phyloP scores from a whole-genome alignment of 2,797 vertebrate genomes.

The Acrocephalus scirpaceus region DNA sequence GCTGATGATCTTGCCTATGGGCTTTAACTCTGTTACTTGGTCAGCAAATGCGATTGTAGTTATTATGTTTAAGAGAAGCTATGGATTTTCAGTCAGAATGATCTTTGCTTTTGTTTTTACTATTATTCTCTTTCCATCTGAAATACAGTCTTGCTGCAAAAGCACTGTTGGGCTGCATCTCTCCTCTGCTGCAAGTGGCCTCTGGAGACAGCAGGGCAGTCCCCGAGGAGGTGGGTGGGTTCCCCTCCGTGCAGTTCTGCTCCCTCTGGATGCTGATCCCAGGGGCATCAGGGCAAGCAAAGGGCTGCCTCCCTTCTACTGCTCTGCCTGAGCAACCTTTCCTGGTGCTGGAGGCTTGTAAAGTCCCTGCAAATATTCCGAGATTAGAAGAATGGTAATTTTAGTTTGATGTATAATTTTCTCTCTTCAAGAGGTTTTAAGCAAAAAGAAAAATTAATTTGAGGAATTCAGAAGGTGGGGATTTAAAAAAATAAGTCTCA shows the following conservation, averaged over 20 bases:
- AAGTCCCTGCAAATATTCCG: not conserved
- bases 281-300: not conserved
- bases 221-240: not conserved
- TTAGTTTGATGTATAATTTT: not conserved
- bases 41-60: conserved; percentile 1
- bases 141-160: not conserved
- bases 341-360: not conserved
- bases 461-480: not conserved
- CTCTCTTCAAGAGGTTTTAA: not conserved
- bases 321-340: not conserved
- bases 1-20: not conserved
- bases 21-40: conserved; percentile 8
- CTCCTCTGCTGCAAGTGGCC: not conserved
- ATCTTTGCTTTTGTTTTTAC: conserved; percentile 40
- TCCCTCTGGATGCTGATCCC: not conserved
- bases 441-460: not conserved
- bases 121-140: not conserved
- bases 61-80: conserved; percentile 30
- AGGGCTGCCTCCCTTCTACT: not conserved
- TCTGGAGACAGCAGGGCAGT: not conserved
- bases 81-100: conserved; percentile 49
- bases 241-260: rapidly evolving
- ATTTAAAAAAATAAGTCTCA: not conserved
- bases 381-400: not conserved
- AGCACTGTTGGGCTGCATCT: not conserved